Evolutionary conservation across 2,797 vertebrate genomes (phyloP), one percentile per base, ranked within the genome.

Genomic region (Valencia hispanica): DNA sequence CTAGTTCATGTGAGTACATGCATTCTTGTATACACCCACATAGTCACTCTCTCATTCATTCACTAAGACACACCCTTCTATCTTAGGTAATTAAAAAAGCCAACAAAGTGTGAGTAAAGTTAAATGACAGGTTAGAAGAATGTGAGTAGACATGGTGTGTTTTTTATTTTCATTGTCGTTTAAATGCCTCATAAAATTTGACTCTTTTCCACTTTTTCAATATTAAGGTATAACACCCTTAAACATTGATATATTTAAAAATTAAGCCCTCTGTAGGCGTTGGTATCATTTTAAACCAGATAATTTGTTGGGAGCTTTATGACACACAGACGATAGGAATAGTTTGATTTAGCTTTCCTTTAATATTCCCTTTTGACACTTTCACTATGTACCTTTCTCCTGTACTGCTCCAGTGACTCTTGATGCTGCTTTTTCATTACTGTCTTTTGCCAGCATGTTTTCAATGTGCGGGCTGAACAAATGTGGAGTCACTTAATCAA

Each of bases 381-480:
- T 78, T 5, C 17, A 25, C 22, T 77, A 36, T 34, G 32, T 79
- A 5, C 17, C 45, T 72, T 70, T 43, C 9, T 68, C 45, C 8
- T 39, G 70, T 71, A 18, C 47, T 65, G 47, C 73, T 72, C 0
- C 18, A 12, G 7, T 61, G 10, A 55, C 34, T 65, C 32, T 74
- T 74, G 66, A 70, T 73, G 48, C 34, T 70, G 39, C 39, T 68
- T 43, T n/a, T 57, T 11, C 41, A 66, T 72, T 50, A 10, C n/a
- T 73, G n/a, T 84, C 51, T 79, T 77, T 45, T 83, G 66, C 68
- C 83, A 68, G 30, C 69, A 81, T 89, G 34, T 11, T 77, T 86
- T 51, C 41, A 63, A 74, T 78, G 65, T 70, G 32, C 68, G 75
- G 75, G 81, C 57, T 17, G 87, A 87, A 87, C 83, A 88, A 85